Evolutionary conservation across 2,113 vertebrate genomes (phyloP), one percentile per base, ranked within the genome.

Genomic region (Syrrhaptes paradoxus): DNA sequence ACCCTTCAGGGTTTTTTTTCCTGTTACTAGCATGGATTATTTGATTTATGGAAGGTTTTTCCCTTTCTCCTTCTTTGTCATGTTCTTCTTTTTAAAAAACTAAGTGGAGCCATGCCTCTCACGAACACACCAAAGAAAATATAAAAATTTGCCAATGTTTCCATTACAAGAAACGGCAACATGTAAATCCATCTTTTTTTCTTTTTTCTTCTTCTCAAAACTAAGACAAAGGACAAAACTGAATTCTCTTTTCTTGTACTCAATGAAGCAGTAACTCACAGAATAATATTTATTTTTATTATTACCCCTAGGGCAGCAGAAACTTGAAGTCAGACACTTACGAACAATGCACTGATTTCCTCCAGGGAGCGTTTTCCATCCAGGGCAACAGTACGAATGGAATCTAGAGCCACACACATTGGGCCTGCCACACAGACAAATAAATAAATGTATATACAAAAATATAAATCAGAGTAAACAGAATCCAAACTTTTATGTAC

Each of bases 351-450:
- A 98, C 45, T 98, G 98, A 90, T 98, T 98, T 93, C 98, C 98
- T 90, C 98, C 98, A 54, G 98, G 97, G 78, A 98, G 95, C 0
- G 97, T 98, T 93, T 98, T 98, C 98, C 98, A 98, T 68, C 98
- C 98, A 82, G 98, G 98, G 62, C 98, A 98, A 92, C 98, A 98
- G 82, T 98, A 98, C 5, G 97, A 98, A 72, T 97, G 98, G 93
- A 98, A 98, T 94, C 98, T 97, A 92, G 98, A 98, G 90, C 98
- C 98, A 94, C 98, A 98, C n/a, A 98, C 98, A 85, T 98, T 98
- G 85, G 98, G 98, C 91, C 98, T 98, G 96, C 36, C 26, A 90
- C 61, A 96, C 10, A 97, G 16, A 97, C 17, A 95, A 71, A 93
- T 7, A 71, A 71, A 66, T 12, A 75, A 73, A 65, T 10, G 7